Percentiles rank a stretch among this genome's conserved stretches.
Evolutionary conservation across 2,797 vertebrate genomes (phyloP).

Genomic region (Schizopygopsis pylzovi): DNA sequence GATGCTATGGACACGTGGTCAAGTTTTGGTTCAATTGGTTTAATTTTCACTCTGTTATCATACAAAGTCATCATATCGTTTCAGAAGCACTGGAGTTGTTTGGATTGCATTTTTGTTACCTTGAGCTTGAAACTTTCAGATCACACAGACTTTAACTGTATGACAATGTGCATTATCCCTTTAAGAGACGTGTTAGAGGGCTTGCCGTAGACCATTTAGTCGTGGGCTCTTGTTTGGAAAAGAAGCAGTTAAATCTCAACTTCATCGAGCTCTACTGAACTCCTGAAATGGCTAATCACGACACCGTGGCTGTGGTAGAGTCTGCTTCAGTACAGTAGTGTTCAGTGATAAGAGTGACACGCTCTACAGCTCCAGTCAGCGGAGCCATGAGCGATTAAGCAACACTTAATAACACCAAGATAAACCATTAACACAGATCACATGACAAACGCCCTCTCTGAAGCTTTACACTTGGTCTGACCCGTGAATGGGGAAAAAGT

Average conservation of each 20-base stretch:
- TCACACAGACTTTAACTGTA: background rate
- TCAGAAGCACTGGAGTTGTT: background rate
- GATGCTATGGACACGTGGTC: background rate
- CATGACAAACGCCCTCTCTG: constrained; percentile 15
- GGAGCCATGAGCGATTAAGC: background rate
- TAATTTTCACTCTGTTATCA: background rate
- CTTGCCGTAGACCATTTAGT: background rate
- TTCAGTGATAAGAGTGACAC: background rate
- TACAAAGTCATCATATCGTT: background rate
- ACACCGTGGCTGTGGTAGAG: background rate
- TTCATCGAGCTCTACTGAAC: background rate
- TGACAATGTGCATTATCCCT: background rate
- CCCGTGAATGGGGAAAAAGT: constrained; percentile 40
- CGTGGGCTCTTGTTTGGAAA: background rate
- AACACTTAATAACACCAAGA: background rate
- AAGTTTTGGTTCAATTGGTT: background rate
- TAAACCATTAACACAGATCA: background rate
- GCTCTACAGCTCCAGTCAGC: background rate
- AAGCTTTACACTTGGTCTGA: background rate
- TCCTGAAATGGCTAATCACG: background rate
- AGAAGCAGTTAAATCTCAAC: background rate
- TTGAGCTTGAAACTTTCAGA: background rate
- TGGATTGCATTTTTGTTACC: background rate
- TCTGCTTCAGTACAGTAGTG: background rate
- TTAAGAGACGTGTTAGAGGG: background rate